These are phyloP conservation scores for Rynchops niger DNA, from an alignment of 2,113 vertebrate species.

Conservation along the genomic window DNA sequence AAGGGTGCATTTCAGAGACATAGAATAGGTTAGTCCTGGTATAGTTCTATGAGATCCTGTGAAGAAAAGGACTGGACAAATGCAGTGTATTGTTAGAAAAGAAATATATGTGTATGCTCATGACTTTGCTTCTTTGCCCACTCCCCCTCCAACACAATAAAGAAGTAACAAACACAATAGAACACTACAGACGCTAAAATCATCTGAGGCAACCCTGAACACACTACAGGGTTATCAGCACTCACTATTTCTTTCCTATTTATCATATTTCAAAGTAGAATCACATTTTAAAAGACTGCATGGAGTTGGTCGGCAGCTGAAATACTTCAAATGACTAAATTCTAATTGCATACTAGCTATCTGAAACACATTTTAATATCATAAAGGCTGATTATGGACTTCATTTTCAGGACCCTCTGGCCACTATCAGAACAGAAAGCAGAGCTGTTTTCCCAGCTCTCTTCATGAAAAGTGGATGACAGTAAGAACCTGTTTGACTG, in stretches of 20 bases:
- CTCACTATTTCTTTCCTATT: not conserved
- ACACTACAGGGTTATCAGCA: not conserved
- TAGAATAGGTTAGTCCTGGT: not conserved
- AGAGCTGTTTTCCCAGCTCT: not conserved
- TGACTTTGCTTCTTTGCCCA: not conserved
- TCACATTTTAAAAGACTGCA: not conserved
- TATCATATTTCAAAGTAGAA: not conserved
- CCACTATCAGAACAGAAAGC: not conserved
- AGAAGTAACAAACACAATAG: not conserved
- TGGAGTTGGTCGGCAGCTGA: not conserved
- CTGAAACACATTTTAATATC: not conserved
- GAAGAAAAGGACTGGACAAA: not conserved
- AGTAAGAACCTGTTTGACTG: not conserved
- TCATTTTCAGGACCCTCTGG: not conserved
- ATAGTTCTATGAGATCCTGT: not conserved
- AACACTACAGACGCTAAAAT: not conserved
- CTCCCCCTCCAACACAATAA: not conserved
- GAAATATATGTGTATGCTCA: fast-evolving
- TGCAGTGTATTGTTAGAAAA: not conserved
- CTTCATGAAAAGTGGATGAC: not conserved
- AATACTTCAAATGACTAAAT: not conserved
- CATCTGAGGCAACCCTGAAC: not conserved
- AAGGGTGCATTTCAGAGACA: not conserved
- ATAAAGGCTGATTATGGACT: not conserved
- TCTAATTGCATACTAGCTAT: not conserved